Evolutionary conservation across 2,113 vertebrate species (phyloP), one percentile per base, ranked within the genome.

Genomic region (Seriola rivoliana): DNA sequence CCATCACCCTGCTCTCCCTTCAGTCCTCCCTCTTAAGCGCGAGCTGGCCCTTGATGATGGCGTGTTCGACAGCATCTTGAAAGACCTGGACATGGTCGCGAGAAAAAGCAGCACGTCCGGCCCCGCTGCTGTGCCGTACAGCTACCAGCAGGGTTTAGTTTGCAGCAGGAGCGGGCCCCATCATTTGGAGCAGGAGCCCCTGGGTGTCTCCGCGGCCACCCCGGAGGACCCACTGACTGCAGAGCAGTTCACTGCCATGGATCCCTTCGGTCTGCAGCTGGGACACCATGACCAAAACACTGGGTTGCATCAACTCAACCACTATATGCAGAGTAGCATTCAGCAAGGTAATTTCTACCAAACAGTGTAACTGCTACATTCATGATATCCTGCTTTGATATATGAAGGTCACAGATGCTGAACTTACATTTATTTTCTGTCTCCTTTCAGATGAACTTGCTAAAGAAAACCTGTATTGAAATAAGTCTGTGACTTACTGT

Each of bases 261-360:
- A 87, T 67, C 74, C 84, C 67, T 86, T 90, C 83, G 34, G 71
- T 48, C 32, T 86, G 67, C 90, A 82, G 82, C 17, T 85, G 63
- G 87, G 85, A 54, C 63, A 17, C 66, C 82, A 81, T 25, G 81
- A 83, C 4, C 84, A 85, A 17, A 85, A 78, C 85, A 64, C 58
- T 88, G 94, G 87, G 94, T 94, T 95, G 92, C 89, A 93, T 94
- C 94, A 94, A 91, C 95, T 95, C 94, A 81, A 86, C 76, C 74
- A 81, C 72, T 88, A 85, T 21, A 66, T 92, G 60, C 88, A 91
- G 59, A 74, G 57, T 42, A 81, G 32, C 84, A 85, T 91, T 59
- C 88, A 89, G 85, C 91, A 89, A 94, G 94, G 95, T 95, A 84
- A 44, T 25, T 54, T 0, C 14, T 4, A 21, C 10, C 13, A 17